These are phyloP conservation scores for Heterochromis multidens DNA, from an alignment of 2,113 vertebrate genomes.

Conservation along the genomic window DNA sequence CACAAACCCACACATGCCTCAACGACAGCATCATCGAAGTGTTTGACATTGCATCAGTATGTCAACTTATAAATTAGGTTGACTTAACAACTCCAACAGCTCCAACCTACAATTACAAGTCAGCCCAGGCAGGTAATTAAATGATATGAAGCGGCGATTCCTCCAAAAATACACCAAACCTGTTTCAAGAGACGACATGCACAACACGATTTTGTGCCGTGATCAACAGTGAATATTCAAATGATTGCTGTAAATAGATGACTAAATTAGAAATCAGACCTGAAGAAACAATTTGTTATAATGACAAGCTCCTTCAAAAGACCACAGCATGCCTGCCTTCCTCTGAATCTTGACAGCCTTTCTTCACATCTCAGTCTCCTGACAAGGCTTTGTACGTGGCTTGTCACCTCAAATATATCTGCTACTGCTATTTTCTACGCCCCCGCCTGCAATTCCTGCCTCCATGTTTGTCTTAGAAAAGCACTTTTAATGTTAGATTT, in stretches of 20 bases:
- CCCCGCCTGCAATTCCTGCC: background rate
- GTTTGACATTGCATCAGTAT: background rate
- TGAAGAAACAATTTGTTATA: conserved; percentile 64
- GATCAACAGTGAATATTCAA: conserved; percentile 49
- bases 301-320: conserved; percentile 75
- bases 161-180: conserved; percentile 46
- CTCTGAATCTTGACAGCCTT: conserved; percentile 61
- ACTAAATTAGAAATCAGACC: conserved; percentile 68
- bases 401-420: conserved; percentile 70
- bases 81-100: background rate
- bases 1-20: background rate
- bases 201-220: background rate
- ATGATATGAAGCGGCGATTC: background rate
- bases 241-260: conserved; percentile 67
- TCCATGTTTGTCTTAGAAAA: conserved; percentile 25
- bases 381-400: conserved; percentile 66
- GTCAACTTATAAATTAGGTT: background rate
- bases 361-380: conserved; percentile 65
- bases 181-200: background rate
- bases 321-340: conserved; percentile 51
- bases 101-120: conserved; percentile 15
- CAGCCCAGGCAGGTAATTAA: conserved; percentile 37
- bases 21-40: background rate
- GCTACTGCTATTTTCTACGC: conserved; percentile 47
- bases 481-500: conserved; percentile 46